Percentiles rank a stretch among this genome's conserved stretches.
phyloP scores from a whole-genome alignment of 2,888 invertebrate genomes.

The Philopedon plagiatum region DNA sequence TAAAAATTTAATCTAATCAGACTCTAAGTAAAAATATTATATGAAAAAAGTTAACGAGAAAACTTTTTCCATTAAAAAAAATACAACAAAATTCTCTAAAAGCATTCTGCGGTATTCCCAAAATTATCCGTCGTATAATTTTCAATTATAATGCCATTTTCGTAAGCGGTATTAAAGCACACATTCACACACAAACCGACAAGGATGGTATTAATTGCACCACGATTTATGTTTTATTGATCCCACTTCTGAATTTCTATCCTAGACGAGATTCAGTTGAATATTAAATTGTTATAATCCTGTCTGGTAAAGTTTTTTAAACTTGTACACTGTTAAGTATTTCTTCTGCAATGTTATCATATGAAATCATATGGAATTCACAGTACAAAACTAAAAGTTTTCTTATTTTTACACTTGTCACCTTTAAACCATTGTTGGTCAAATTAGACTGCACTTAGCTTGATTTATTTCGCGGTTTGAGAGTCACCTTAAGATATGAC shows the following conservation, averaged over 20 bases:
- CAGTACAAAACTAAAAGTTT: too few relatives aligned
- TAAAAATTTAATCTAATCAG: too few relatives aligned
- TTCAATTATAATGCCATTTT: constrained; percentile 45
- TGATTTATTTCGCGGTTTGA: too few relatives aligned
- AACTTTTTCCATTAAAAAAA: constrained; percentile 15
- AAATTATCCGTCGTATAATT: constrained; percentile 32
- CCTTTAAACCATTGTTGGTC: too few relatives aligned
- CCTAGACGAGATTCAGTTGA: constrained; percentile 58
- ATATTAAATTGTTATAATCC: constrained; percentile 56
- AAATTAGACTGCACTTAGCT: too few relatives aligned
- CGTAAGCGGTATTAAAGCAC: constrained; percentile 43
- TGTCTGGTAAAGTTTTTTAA: too few relatives aligned
- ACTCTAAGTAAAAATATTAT: too few relatives aligned
- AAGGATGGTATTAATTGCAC: constrained; percentile 67
- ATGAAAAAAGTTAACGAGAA: not conserved
- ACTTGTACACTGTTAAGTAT: not conserved
- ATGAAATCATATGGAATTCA: too few relatives aligned
- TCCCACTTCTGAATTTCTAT: constrained; percentile 55
- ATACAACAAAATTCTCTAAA: constrained; percentile 2
- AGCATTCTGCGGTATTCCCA: constrained; percentile 13
- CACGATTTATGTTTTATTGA: constrained; percentile 65
- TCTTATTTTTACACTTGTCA: too few relatives aligned
- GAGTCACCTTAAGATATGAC: too few relatives aligned
- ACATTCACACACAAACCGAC: constrained; percentile 60
- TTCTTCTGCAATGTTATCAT: too few relatives aligned